A percentile compares a stretch with the other conserved stretches of the same genome.
Evolutionary conservation across 2,888 invertebrate genomes (phyloP).

Genomic region (Cryptops parisi): DNA sequence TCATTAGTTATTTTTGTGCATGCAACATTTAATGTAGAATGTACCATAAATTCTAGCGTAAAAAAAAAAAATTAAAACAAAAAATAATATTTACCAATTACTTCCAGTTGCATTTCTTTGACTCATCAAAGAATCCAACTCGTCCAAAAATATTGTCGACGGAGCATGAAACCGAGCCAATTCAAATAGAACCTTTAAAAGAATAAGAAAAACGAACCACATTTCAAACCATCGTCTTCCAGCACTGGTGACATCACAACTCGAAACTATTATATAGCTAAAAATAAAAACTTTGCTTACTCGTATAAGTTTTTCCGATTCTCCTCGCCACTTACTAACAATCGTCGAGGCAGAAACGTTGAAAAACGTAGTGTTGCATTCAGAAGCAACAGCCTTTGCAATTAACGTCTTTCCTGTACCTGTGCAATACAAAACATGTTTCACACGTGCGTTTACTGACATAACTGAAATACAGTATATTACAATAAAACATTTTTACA

Average conservation of each 20-base stretch:
- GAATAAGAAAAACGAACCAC: not conserved
- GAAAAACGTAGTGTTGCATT: conserved; percentile 67
- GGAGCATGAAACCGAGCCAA: conserved; percentile 72
- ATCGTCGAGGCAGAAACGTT: conserved; percentile 78
- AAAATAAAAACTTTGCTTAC: conserved; percentile 32
- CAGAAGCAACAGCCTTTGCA: conserved; percentile 73
- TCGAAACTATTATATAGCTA: not conserved
- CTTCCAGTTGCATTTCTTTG: conserved; percentile 29
- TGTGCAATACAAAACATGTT: no score
- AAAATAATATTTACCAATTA: not conserved
- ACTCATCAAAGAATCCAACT: conserved; percentile 71
- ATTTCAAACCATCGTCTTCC: no score
- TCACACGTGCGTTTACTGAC: no score
- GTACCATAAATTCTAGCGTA: no score
- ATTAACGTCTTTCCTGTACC: conserved; percentile 64
- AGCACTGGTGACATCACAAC: no score
- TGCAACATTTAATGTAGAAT: no score
- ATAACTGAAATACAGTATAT: no score
- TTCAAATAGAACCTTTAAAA: conserved; percentile 60
- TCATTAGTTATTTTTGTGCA: no score
- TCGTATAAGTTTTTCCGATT: conserved; percentile 83
- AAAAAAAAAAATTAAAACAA: no score
- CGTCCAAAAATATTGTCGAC: conserved; percentile 83
- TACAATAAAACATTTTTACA: no score
- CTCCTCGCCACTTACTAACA: conserved; percentile 92